Conservation (phyloP, 2,797 vertebrate species). For the Catharus ustulatus region DNA sequence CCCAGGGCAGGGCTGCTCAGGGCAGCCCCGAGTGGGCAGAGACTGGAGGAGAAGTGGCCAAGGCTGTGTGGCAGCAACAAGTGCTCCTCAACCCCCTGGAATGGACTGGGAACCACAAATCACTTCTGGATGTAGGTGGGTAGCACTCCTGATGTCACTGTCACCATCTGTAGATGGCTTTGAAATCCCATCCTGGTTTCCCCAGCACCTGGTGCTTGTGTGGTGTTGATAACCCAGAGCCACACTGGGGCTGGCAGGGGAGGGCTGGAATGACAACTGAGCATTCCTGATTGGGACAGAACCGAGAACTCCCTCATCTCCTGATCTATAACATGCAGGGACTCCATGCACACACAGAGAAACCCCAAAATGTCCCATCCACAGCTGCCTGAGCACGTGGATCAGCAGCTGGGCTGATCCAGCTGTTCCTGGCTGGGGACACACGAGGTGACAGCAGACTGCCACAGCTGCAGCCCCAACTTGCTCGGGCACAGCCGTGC, state of each 20-base stretch:
- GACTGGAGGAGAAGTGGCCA: not conserved
- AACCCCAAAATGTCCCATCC: not conserved
- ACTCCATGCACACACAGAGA: accelerated
- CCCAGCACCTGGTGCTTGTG: no score
- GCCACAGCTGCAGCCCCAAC: not conserved
- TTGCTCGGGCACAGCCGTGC: accelerated
- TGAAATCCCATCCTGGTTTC: not conserved
- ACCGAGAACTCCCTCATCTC: not conserved
- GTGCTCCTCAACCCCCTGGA: not conserved
- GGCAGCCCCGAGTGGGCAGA: accelerated
- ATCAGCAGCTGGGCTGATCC: not conserved
- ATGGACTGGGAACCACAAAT: accelerated
- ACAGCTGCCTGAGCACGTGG: accelerated
- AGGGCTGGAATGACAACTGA: not conserved
- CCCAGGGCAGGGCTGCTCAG: not conserved
- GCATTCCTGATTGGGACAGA: accelerated
- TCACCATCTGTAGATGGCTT: not conserved
- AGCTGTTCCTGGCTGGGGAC: not conserved
- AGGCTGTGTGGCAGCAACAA: accelerated
- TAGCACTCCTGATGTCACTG: not conserved
- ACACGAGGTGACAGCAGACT: accelerated
- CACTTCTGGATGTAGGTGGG: not conserved
- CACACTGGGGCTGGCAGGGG: not conserved
- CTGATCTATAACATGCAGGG: accelerated
- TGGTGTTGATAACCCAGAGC: accelerated